Evolutionary conservation across 2,888 invertebrate genomes (phyloP).

Genomic region (Tipula unca): DNA sequence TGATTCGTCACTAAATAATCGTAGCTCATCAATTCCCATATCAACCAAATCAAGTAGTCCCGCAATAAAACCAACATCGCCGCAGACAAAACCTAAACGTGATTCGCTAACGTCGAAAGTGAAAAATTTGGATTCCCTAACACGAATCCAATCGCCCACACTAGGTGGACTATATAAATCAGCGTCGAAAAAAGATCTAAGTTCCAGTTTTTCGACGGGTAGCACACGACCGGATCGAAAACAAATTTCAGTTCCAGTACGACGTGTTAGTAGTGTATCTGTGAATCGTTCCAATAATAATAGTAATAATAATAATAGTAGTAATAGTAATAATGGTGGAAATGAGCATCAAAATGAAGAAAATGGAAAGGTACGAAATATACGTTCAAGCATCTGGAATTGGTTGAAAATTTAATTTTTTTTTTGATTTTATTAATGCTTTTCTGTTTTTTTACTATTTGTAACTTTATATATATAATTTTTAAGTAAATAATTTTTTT

Average conservation of each 20-base stretch:
- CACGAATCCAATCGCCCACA: constrained; percentile 34
- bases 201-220: constrained; percentile 27
- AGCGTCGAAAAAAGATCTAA: constrained; percentile 28
- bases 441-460: constrained; percentile 15
- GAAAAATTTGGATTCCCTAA: constrained; percentile 46
- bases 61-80: constrained; percentile 34
- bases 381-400: constrained; percentile 42
- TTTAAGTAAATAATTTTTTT: neutral
- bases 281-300: constrained; percentile 30
- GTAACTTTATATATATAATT: constrained; percentile 16
- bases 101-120: constrained; percentile 48
- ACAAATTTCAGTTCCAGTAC: constrained; percentile 29
- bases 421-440: constrained; percentile 1
- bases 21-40: constrained; percentile 24
- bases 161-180: constrained; percentile 22
- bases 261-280: constrained; percentile 40
- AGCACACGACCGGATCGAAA: constrained; percentile 30
- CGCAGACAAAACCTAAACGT: constrained; percentile 40
- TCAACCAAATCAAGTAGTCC: constrained; percentile 22
- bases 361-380: constrained; percentile 44
- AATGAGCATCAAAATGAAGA: constrained; percentile 32
- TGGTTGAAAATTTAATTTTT: constrained; percentile 40
- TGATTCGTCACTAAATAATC: constrained; percentile 29
- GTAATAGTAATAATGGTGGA: constrained; percentile 25
- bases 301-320: constrained; percentile 25